These are phyloP conservation scores for Lasioglossum calceatum DNA, from an alignment of 2,888 invertebrate species.

Conservation along the genomic window DNA sequence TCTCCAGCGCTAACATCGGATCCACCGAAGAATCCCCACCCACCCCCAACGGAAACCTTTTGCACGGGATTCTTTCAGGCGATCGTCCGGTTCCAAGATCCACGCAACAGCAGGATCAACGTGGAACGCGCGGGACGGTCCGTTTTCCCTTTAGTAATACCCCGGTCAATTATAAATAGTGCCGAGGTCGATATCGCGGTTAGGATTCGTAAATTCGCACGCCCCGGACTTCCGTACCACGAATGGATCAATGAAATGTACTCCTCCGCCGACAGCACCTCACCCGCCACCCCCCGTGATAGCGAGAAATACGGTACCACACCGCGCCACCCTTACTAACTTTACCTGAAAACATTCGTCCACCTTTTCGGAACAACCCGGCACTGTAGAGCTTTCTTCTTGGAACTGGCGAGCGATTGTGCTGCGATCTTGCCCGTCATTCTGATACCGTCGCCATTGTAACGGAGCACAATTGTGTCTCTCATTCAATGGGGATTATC, in stretches of 20 bases:
- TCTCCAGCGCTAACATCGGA: neutral
- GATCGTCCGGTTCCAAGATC: neutral
- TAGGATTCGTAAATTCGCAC: constrained; percentile 66
- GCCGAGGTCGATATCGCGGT: constrained; percentile 55
- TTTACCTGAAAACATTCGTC: constrained; percentile 76
- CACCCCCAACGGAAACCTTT: neutral
- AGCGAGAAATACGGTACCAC: constrained; percentile 73
- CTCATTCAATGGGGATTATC: neutral
- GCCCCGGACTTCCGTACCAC: constrained; percentile 75
- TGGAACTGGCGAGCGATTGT: constrained; percentile 17
- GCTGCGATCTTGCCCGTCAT: constrained; percentile 30
- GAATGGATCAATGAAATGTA: constrained; percentile 83
- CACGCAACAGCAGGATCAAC: neutral
- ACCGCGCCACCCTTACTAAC: constrained; percentile 78
- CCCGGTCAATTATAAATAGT: neutral
- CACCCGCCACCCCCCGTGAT: constrained; percentile 66
- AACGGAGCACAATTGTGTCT: neutral
- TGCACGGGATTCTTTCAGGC: neutral
- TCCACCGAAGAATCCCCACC: neutral
- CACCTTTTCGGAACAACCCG: constrained; percentile 41
- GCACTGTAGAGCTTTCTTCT: constrained; percentile 12
- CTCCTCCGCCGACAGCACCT: constrained; percentile 71
- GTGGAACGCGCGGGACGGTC: neutral
- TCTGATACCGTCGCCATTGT: constrained; percentile 13
- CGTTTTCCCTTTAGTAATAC: neutral